Base-by-base conservation (phyloP, 2,797 vertebrate species). In the Orestias chungarensis region DNA sequence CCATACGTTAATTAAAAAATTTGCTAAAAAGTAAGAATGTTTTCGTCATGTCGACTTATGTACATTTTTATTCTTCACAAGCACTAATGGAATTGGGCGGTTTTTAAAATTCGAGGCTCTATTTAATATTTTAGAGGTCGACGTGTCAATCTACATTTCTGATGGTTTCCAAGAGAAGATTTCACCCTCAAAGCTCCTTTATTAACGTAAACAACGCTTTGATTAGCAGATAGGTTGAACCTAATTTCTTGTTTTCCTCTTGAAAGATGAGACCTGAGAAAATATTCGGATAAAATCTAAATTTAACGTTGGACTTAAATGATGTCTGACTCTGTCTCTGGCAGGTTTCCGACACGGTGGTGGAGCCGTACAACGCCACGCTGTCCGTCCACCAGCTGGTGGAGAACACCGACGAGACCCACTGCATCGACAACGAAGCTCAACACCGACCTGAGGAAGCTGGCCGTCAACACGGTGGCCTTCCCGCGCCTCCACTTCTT, bases 401-500 rank as follows among this genome's bases (percentile, higher is more conserved):
- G 10, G 97, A 98, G 80, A 97, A 98, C 83, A 98, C 97, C 0
- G 97, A 97, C 1, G 96, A 98, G 87, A 97, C 96, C 47, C 97
- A 96, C 89, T 97, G 96, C 89, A 98, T 98, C 0, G 96, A 97
- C 91, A 98, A 98, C 0, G 96, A 98, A 79, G 97, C 97, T 0
- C 89, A 96, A 96, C 1, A 95, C 96, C 0, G 96, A 96, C 23
- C 89, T 96, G 59, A 91, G 95, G 57, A 96, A 96, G 61, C 87
- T 96, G 67, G 95, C 95, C 0, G 95, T 96, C 70, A 96, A 96
- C 92, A 96, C 96, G 96, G 95, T 96, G 31, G 95, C 96, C 52
- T 96, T 96, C 92, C 96, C 96, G 0, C 95, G 95, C 3, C 94
- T 96, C 18, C 95, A 96, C 91, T 96, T 96, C 91, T 96, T 96